Base-by-base conservation (phyloP, 2,797 vertebrate species). In the Protonibea diacanthus region DNA sequence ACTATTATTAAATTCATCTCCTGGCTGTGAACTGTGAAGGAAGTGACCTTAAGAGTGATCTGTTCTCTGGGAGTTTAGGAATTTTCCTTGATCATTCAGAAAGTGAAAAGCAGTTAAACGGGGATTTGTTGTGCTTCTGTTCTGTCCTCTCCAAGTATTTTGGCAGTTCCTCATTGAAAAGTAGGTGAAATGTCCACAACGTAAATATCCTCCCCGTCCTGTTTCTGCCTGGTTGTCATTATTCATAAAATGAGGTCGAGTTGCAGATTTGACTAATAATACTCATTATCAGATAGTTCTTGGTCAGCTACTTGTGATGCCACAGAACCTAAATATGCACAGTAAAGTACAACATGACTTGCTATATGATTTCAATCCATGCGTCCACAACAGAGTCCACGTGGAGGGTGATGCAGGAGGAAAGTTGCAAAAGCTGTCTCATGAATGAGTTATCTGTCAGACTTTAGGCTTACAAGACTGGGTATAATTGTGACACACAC, bases 251-350 rank as follows among this genome's bases (percentile, higher is more conserved):
- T 21, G 51, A 49, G 5, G 33, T 52, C 0, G 0, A 53, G 52
- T 61, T 52, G 45, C 15, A 40, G 68, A 59, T 59, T 49, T 71
- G 33, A 51, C 21, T 25, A 20, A 51, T 33, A 38, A 23, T 58
- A 18, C 15, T 71, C n/a, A 59, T 49, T 38, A 58, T 49, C 45
- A 15, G 33, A 42, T 25, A 44, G 14, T n/a, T 52, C 23, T 29
- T 17, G 23, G 13, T 52, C 38, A 17, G 18, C 23, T 52, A 14
- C 55, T 13, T 13, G 58, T 61, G 48, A 45, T 8, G 15, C 27
- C 33, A 45, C 1, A 33, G 9, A 45, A 21, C 13, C 15, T 61
- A 15, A 52, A 25, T 61, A 13, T 18, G 1, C 3, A 3, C 58
- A 61, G 21, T 44, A 20, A 15, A 44, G 48, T 42, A 33, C 21